Percentiles rank a stretch among this genome's conserved stretches.
Conservation (phyloP, 92 coral and sea anemone species). For the Micromussa lordhowensis region DNA sequence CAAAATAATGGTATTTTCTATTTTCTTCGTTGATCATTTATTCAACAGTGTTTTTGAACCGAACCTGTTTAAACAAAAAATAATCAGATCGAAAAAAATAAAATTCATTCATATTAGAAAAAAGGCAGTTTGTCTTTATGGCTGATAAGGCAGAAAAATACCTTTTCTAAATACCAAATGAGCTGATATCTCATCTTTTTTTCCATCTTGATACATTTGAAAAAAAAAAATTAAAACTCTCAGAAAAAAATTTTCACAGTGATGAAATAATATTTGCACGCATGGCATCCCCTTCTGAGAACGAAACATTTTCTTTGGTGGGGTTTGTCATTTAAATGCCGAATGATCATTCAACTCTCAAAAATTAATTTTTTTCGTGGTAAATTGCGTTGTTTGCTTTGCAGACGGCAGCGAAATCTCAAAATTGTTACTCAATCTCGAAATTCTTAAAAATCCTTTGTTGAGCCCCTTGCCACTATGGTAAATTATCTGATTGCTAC, state of each 20-base stretch:
- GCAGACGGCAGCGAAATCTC: slow-evolving; percentile 38
- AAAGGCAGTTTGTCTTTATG: slow-evolving; percentile 6
- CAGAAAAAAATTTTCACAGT: background rate
- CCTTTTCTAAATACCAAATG: slow-evolving; percentile 5
- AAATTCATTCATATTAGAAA: background rate
- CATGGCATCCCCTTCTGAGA: background rate
- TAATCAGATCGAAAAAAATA: background rate
- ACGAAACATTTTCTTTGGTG: background rate
- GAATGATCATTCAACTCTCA: slow-evolving; percentile 9
- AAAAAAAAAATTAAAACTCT: background rate
- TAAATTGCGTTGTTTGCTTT: slow-evolving; percentile 45
- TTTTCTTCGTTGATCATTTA: background rate
- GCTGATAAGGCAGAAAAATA: background rate
- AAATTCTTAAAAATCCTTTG: slow-evolving; percentile 51
- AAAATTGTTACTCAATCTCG: slow-evolving; percentile 22
- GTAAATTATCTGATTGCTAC: slow-evolving; percentile 76
- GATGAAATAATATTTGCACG: background rate
- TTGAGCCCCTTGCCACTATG: slow-evolving; percentile 53
- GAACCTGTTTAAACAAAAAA: slow-evolving; percentile 8
- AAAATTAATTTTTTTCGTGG: slow-evolving; percentile 29
- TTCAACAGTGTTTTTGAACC: slow-evolving; percentile 6
- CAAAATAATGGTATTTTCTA: slow-evolving; percentile 16
- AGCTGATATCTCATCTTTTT: background rate
- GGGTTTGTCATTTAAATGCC: slow-evolving; percentile 5
- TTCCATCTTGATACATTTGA: background rate